Evolutionary conservation across 2,113 vertebrate genomes (phyloP).

Genomic region (Thymallus thymallus): DNA sequence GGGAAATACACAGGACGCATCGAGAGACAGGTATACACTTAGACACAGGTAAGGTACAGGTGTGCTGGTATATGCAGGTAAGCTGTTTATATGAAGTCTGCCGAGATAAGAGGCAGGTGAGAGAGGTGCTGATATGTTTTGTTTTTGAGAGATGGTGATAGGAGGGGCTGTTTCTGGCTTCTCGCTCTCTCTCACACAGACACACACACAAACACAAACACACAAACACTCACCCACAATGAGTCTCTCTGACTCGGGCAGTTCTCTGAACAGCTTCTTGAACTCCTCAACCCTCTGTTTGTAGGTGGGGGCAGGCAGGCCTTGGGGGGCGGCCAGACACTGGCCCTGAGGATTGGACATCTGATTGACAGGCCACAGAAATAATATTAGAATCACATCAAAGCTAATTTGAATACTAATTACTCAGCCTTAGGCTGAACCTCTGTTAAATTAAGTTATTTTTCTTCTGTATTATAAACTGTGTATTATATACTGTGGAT

Average conservation of each 20-base stretch:
- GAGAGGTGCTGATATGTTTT: not conserved
- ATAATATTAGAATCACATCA: not conserved
- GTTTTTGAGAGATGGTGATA: not conserved
- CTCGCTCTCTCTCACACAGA: not conserved
- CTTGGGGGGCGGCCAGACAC: constrained; percentile 62
- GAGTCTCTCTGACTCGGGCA: constrained; percentile 83
- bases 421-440: not conserved
- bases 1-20: too few relatives aligned
- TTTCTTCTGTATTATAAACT: too few relatives aligned
- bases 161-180: too few relatives aligned
- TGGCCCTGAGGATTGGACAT: constrained; percentile 45
- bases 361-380: constrained; percentile 37
- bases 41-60: not conserved
- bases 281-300: constrained; percentile 90
- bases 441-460: too few relatives aligned
- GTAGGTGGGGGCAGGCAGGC: constrained; percentile 78
- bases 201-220: too few relatives aligned
- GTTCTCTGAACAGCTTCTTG: constrained; percentile 85
- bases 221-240: constrained; percentile 89
- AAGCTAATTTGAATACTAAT: not conserved
- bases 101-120: too few relatives aligned
- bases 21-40: too few relatives aligned
- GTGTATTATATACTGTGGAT: too few relatives aligned
- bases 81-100: not conserved
- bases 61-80: not conserved